Evolutionary conservation across 2,113 vertebrate species (phyloP).

Genomic region (Ptilorrhoa leucosticta): DNA sequence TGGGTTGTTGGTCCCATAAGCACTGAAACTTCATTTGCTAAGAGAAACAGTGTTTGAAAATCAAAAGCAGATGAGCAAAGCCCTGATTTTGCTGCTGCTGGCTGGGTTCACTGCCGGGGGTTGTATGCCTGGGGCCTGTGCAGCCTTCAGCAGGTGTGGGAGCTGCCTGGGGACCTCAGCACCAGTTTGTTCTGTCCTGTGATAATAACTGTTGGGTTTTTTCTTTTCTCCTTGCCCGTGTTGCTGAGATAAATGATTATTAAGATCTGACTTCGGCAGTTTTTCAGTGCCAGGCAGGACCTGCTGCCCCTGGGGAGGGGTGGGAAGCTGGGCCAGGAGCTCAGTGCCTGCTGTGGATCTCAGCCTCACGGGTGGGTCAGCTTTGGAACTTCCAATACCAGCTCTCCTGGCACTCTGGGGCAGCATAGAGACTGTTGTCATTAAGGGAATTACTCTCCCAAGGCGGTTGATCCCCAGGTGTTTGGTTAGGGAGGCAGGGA

Average conservation of each 20-base stretch:
- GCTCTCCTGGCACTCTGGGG: background rate
- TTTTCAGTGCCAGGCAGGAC: background rate
- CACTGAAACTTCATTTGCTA: slow-evolving; percentile 26
- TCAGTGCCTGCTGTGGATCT: background rate
- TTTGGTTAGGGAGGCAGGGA: background rate
- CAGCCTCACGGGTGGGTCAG: background rate
- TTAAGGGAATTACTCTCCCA: background rate
- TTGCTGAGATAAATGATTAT: background rate
- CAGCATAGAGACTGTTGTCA: background rate
- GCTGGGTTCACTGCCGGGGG: background rate
- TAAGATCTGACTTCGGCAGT: background rate
- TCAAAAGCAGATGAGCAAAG: background rate
- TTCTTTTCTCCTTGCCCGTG: background rate
- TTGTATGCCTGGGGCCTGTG: background rate
- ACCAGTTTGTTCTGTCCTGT: background rate
- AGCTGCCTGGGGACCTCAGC: background rate
- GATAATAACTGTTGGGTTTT: background rate
- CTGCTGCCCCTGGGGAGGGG: background rate
- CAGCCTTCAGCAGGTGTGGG: background rate
- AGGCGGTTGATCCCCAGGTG: background rate
- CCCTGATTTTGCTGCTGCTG: background rate
- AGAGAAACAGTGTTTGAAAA: background rate
- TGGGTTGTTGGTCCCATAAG: slow-evolving; percentile 25
- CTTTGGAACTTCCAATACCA: background rate
- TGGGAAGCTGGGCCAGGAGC: background rate